Base-by-base conservation (phyloP, 2,113 vertebrate genomes). In the Neopipo cinnamomea region DNA sequence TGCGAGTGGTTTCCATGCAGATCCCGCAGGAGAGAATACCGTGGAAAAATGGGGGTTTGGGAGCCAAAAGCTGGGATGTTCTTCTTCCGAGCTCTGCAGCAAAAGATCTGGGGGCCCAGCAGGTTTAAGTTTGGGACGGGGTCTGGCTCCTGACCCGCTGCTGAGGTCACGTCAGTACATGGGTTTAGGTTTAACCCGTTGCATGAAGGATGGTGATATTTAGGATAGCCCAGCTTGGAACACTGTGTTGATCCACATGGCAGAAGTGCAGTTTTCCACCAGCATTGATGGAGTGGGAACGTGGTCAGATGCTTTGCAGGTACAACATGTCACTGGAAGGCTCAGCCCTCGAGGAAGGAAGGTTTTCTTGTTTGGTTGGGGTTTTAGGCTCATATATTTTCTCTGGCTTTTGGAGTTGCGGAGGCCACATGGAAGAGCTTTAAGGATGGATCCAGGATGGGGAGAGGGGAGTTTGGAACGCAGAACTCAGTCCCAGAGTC, bases 41-140 rank as follows among this genome's bases (percentile, higher is more conserved):
- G 42, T 90, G 86, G 91, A 88, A 95, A 95, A 95, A 94, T 66
- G 73, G 66, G 88, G 50, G 1, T 85, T 84, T 76, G 73, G 53
- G 66, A 96, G 85, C 91, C 93, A 95, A 93, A 80, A 61, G 58
- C 24, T 81, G 61, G 77, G 71, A 30, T 52, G 85, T 94, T 85
- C 90, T 96, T 62, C 67, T 91, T 73, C 72, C 68, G 42, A 70
- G 72, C 59, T 71, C 56, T n/a, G 52, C 82, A 37, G 76, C 3
- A 4, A 18, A 91, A 56, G 19, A 33, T 21, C 44, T 84, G 79
- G 68, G 88, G 88, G 75, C 62, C 56, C 8, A 2, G 56, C 85
- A 87, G 68, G 91, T 93, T 75, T 84, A 28, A 8, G 7, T 44
- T 37, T 75, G 66, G 44, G 74, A 78, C 0, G 0, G 76, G 25